These are phyloP conservation scores for Porites lobata DNA, from an alignment of 92 coral and sea anemone genomes.

Conservation along the genomic window DNA sequence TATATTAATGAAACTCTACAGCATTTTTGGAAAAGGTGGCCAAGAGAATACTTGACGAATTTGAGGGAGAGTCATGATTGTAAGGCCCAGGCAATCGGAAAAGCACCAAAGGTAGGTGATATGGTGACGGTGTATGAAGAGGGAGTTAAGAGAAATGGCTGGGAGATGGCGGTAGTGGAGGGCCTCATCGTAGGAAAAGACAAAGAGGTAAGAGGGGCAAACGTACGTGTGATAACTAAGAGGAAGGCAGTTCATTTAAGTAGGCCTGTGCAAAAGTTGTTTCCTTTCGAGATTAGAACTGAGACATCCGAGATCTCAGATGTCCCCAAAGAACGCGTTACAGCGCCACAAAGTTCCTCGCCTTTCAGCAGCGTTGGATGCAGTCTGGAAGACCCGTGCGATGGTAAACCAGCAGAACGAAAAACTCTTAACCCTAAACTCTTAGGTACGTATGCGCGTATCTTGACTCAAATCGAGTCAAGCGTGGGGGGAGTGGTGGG, in stretches of 20 bases:
- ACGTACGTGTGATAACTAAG: not conserved
- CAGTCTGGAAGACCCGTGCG: slow-evolving; percentile 39
- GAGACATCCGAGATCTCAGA: not conserved
- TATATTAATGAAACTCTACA: slow-evolving; percentile 23
- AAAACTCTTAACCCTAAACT: no score
- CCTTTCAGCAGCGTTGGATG: slow-evolving; percentile 48
- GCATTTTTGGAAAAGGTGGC: slow-evolving; percentile 78
- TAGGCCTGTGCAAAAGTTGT: slow-evolving; percentile 2
- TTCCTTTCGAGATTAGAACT: not conserved
- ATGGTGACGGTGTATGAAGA: no score
- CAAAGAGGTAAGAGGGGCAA: slow-evolving; percentile 27
- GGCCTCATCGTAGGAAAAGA: slow-evolving; percentile 25
- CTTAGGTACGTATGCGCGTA: not conserved
- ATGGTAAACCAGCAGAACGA: slow-evolving; percentile 8
- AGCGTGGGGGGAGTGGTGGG: not conserved
- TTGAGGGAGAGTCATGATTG: no score
- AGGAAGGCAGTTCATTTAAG: not conserved
- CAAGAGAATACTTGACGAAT: not conserved
- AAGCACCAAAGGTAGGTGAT: no score
- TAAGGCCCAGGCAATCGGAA: no score
- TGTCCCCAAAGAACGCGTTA: not conserved
- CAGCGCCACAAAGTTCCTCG: slow-evolving; percentile 23
- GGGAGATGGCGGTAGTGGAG: no score
- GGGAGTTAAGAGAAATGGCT: no score
- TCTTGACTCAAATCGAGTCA: slow-evolving; percentile 1